phyloP scores from a whole-genome alignment of 1,140 invertebrate genomes.

The Amyelois transitella region DNA sequence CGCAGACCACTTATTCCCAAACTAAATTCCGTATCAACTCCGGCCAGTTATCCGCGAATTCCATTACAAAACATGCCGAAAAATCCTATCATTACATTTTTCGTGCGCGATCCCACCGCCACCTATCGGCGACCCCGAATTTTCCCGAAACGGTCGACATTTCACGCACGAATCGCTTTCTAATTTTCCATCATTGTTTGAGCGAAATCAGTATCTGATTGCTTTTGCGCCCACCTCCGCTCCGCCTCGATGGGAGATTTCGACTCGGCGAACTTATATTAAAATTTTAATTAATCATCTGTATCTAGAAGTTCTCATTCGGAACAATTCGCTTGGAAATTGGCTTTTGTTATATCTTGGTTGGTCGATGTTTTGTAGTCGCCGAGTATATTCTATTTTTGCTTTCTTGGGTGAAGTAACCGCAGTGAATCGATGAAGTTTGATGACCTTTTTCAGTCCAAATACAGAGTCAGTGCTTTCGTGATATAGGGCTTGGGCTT shows the following conservation, averaged over 20 bases:
- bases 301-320: not conserved
- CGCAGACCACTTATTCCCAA: not conserved
- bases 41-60: not conserved
- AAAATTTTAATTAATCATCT: conserved; percentile 5
- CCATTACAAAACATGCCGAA: not conserved
- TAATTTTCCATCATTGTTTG: conserved; percentile 54
- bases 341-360: not conserved
- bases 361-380: not conserved
- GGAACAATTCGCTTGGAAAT: not conserved
- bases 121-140: not conserved
- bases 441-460: too few species aligned
- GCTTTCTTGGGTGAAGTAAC: not conserved
- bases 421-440: not conserved
- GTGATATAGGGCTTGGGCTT: too few species aligned
- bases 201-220: conserved; percentile 50
- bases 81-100: not conserved
- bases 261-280: conserved; percentile 1
- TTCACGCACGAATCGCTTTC: conserved; percentile 45
- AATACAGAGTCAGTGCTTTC: too few species aligned
- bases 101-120: not conserved
- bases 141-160: conserved; percentile 27
- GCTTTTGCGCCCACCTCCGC: conserved; percentile 11
- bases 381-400: not conserved
- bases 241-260: not conserved
- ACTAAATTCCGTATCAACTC: not conserved